Conservation (phyloP, 2,113 vertebrate genomes). For the Pongo abelii region DNA sequence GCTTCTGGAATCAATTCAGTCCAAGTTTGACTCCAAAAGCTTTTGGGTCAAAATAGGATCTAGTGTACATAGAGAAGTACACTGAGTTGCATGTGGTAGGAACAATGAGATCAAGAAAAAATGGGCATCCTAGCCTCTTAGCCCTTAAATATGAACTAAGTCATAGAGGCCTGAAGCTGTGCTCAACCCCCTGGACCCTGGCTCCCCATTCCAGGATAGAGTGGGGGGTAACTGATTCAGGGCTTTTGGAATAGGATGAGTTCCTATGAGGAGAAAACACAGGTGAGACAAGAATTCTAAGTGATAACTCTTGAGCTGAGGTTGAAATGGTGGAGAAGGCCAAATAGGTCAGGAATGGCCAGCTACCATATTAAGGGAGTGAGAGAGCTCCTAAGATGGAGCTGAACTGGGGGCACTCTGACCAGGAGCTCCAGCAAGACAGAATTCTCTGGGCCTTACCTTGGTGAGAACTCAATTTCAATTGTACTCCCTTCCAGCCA, state of each 20-base stretch:
- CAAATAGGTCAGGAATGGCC: slow-evolving; percentile 3
- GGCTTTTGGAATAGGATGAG: slow-evolving; percentile 40
- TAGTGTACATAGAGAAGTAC: background rate
- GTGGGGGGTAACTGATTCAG: background rate
- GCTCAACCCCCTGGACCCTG: background rate
- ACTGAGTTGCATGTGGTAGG: background rate
- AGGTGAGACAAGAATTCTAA: slow-evolving; percentile 23
- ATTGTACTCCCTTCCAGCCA: background rate
- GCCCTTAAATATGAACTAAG: background rate
- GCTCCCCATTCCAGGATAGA: background rate
- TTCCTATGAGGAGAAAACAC: background rate
- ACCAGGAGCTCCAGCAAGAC: background rate
- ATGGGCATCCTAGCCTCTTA: background rate
- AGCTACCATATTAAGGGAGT: background rate
- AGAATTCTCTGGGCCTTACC: background rate
- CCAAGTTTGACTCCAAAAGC: background rate
- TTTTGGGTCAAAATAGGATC: slow-evolving; percentile 11
- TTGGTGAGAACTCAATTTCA: background rate
- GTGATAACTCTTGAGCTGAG: background rate
- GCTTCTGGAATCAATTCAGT: slow-evolving; percentile 23
- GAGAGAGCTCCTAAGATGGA: background rate
- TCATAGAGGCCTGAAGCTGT: slow-evolving; percentile 46
- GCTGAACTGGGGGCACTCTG: background rate
- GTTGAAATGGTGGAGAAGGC: slow-evolving; percentile 13
- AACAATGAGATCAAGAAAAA: background rate